A percentile compares a stretch with the other conserved stretches of the same genome.
Conservation (phyloP, 1,140 invertebrate genomes). For the Heliconius hermathena region DNA sequence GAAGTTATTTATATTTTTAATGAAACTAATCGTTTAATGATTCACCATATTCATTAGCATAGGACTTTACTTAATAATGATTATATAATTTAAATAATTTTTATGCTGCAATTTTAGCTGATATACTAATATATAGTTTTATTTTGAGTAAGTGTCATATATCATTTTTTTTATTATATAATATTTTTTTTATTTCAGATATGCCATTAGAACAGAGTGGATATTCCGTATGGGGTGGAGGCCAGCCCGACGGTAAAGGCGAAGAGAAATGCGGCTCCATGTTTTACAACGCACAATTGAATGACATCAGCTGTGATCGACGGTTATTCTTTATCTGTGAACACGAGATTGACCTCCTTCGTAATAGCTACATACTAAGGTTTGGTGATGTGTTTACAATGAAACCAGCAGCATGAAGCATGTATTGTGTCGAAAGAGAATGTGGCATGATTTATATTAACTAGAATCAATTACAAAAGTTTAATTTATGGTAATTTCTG, state of each 20-base stretch:
- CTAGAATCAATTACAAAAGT: background rate
- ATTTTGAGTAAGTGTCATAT: background rate
- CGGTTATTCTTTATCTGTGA: constrained; percentile 70
- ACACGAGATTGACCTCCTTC: constrained; percentile 51
- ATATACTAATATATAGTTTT: no score
- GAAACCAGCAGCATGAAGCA: constrained; percentile 23
- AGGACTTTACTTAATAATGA: no score
- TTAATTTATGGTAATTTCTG: background rate
- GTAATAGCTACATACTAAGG: constrained; percentile 30
- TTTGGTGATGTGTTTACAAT: constrained; percentile 40
- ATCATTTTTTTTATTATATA: background rate
- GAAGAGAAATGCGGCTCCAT: constrained; percentile 66
- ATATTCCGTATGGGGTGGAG: constrained; percentile 59
- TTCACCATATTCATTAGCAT: no score
- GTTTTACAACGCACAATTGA: constrained; percentile 64
- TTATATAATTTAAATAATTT: no score
- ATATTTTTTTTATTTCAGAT: constrained; percentile 45
- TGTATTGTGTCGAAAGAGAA: constrained; percentile 11
- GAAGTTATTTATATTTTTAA: background rate
- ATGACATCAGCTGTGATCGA: constrained; percentile 57
- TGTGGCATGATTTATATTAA: background rate
- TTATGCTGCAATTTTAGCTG: no score
- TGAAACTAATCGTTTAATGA: no score
- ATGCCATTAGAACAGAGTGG: constrained; percentile 52
- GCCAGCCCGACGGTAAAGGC: constrained; percentile 55